A percentile compares a stretch with the other conserved stretches of the same genome.
Evolutionary conservation across 2,113 vertebrate genomes (phyloP).

Genomic region (Dipodomys merriami): DNA sequence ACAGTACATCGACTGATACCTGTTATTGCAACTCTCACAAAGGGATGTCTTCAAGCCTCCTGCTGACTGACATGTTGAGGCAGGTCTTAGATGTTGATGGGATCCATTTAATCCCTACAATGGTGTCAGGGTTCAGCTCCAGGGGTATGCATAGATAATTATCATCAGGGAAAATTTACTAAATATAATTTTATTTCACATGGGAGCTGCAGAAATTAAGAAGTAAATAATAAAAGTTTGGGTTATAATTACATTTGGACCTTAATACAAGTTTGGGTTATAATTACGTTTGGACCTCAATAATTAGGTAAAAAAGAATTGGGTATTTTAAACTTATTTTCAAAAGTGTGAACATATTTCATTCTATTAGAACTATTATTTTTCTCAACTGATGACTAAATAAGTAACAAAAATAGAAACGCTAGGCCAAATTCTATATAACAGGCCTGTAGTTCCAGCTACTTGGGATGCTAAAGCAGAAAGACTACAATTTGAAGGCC

Average conservation of each 20-base stretch:
- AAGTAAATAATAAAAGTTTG: neutral
- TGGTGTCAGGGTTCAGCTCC: neutral
- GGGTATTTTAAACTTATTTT: too few species aligned
- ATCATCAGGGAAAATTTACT: constrained; percentile 18
- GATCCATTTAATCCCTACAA: neutral
- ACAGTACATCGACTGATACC: neutral
- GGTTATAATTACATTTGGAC: neutral
- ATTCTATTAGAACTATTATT: neutral
- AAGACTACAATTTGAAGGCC: neutral
- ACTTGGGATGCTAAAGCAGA: neutral
- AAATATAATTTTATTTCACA: constrained; percentile 46
- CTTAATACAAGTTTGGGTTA: neutral
- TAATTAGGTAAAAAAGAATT: neutral
- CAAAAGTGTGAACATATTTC: neutral
- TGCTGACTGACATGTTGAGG: constrained; percentile 2
- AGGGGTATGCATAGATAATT: neutral
- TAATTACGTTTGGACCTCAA: neutral
- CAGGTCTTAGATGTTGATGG: neutral
- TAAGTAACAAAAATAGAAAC: neutral
- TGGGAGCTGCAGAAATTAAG: neutral
- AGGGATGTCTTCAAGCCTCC: neutral
- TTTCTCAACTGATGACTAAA: neutral
- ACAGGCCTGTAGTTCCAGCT: neutral
- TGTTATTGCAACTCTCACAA: neutral
- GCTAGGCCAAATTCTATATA: neutral